Percentiles rank a stretch among this genome's conserved stretches.
phyloP scores from a whole-genome alignment of 2,797 vertebrate species.

The Menidia menidia region DNA sequence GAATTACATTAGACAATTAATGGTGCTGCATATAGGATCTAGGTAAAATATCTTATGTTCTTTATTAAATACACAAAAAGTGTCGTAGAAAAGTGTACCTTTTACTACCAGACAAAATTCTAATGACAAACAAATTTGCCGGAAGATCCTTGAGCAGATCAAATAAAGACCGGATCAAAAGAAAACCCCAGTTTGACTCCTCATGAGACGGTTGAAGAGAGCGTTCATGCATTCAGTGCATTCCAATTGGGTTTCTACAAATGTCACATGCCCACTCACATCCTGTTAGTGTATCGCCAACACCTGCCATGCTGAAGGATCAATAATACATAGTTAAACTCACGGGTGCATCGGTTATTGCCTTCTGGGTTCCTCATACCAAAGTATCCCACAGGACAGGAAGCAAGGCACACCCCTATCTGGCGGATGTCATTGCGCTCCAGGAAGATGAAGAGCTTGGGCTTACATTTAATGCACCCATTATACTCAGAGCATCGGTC shows the following conservation, averaged over 20 bases:
- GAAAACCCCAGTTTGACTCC: too few relatives aligned
- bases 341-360: constrained; percentile 99
- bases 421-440: constrained; percentile 97
- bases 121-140: too few relatives aligned
- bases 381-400: constrained; percentile 95
- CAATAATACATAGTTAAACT: constrained; percentile 61
- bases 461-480: constrained; percentile 96
- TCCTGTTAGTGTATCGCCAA: constrained; percentile 9
- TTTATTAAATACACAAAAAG: background rate
- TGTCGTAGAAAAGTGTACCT: too few relatives aligned
- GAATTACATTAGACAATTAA: constrained; percentile 8
- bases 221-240: constrained; percentile 21
- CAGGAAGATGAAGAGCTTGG: constrained; percentile 97
- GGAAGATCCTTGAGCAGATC: too few relatives aligned
- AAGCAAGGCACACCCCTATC: constrained; percentile 93
- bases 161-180: too few relatives aligned
- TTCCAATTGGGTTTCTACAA: constrained; percentile 39
- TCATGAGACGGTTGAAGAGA: constrained; percentile 10
- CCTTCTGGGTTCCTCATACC: constrained; percentile 96
- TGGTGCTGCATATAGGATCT: constrained; percentile 3
- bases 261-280: constrained; percentile 15
- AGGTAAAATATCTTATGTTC: background rate
- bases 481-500: constrained; percentile 97
- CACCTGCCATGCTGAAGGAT: constrained; percentile 1
- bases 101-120: too few relatives aligned